A percentile compares a stretch with the other conserved stretches of the same genome.
Evolutionary conservation across 2,113 vertebrate genomes (phyloP).

Genomic region (Microcebus ravelobensis): DNA sequence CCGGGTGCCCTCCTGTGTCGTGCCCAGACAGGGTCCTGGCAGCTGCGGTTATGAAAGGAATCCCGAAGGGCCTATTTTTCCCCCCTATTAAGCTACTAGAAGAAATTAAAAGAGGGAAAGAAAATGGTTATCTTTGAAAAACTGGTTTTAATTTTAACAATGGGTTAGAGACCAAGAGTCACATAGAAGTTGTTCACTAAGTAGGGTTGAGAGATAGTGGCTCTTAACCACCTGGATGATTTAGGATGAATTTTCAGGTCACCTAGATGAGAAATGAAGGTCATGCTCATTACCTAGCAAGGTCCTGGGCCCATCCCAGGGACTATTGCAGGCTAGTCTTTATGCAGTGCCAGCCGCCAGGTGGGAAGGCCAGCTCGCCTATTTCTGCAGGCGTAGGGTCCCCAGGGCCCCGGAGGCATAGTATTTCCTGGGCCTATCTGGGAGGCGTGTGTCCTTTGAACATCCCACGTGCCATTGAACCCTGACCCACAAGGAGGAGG

Average conservation of each 20-base stretch:
- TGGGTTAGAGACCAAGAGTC: neutral
- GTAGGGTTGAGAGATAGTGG: neutral
- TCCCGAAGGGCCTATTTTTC: neutral
- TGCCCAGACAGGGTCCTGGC: neutral
- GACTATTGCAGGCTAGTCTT: neutral
- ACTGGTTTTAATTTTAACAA: conserved; percentile 6
- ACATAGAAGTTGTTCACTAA: neutral
- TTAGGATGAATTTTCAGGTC: neutral
- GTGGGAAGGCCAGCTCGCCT: neutral
- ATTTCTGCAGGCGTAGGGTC: neutral
- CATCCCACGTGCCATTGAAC: neutral
- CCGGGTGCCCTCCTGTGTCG: too few species aligned
- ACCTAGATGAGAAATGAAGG: neutral
- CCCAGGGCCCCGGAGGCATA: neutral
- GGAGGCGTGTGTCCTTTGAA: neutral
- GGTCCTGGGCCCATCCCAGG: neutral
- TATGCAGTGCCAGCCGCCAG: neutral
- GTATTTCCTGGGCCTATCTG: neutral
- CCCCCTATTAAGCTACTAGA: neutral
- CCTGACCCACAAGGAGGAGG: neutral
- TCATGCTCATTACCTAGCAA: neutral
- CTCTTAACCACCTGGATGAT: neutral
- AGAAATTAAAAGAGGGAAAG: conserved; percentile 11
- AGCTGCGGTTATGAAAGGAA: neutral
- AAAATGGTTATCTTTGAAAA: neutral